Evolutionary conservation across 2,113 vertebrate species (phyloP).

Genomic region (Dromiciops gliroides): DNA sequence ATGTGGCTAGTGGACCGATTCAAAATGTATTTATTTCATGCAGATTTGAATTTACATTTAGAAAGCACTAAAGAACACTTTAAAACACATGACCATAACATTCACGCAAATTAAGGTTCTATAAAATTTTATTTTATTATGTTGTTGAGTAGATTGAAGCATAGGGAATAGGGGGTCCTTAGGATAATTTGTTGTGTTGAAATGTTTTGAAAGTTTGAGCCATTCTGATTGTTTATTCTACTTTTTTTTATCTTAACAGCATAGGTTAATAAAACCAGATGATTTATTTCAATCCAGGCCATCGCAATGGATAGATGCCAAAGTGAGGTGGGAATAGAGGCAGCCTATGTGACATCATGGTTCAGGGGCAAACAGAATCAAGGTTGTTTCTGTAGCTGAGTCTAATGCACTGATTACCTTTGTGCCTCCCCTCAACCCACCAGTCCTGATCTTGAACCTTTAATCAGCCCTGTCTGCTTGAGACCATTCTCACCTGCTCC

Average conservation of each 20-base stretch:
- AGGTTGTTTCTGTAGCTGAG: background rate
- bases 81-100: background rate
- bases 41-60: background rate
- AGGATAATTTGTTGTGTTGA: background rate
- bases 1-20: background rate
- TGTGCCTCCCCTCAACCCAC: background rate
- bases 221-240: background rate
- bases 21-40: background rate
- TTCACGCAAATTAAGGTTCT: background rate
- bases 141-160: background rate
- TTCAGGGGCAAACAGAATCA: background rate
- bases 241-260: background rate
- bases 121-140: background rate
- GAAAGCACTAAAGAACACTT: background rate
- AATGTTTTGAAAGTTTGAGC: background rate
- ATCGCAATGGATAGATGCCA: background rate
- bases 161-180: background rate
- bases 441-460: background rate
- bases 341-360: background rate
- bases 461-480: background rate
- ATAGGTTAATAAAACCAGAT: background rate
- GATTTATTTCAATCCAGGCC: background rate
- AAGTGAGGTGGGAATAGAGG: too few species aligned
- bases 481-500: background rate
- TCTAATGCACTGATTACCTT: background rate